A percentile compares a stretch with the other conserved stretches of the same genome.
These are phyloP conservation scores for Toxotes lorentzi DNA, from an alignment of 2,797 vertebrate species.

Conservation along the genomic window DNA sequence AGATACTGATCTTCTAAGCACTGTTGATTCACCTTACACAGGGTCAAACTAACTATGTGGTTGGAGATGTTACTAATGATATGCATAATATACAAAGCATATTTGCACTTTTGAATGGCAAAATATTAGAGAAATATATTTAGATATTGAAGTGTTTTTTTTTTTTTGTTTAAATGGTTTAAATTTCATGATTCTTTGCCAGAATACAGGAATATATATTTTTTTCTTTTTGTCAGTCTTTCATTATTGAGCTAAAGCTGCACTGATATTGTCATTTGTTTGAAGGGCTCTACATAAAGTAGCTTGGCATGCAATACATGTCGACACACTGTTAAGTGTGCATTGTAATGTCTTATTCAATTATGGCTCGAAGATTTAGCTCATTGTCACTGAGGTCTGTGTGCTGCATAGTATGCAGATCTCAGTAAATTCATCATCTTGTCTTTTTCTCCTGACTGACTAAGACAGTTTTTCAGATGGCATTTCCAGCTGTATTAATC, in stretches of 20 bases:
- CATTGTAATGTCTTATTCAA: too few species aligned
- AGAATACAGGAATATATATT: too few species aligned
- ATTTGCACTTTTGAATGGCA: neutral
- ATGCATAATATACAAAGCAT: neutral
- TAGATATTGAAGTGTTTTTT: too few species aligned
- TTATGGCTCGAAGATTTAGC: neutral
- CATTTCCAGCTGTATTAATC: neutral
- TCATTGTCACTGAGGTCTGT: neutral
- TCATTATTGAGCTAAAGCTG: too few species aligned
- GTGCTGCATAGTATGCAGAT: neutral
- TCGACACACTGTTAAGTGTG: too few species aligned
- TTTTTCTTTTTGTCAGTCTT: too few species aligned
- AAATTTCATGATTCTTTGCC: too few species aligned
- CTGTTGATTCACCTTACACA: conserved; percentile 13
- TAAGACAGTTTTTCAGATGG: neutral
- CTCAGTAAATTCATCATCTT: neutral
- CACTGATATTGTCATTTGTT: too few species aligned
- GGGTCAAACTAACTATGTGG: neutral
- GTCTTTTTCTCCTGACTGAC: too few species aligned
- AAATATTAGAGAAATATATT: neutral
- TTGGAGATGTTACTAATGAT: neutral
- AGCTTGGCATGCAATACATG: too few species aligned
- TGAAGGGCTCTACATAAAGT: too few species aligned
- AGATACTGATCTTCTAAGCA: conserved; percentile 28
- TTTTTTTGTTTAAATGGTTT: too few species aligned